Percentiles rank a stretch among this genome's conserved stretches.
Conservation (phyloP, 2,113 vertebrate species). For the Xiphophorus hellerii region DNA sequence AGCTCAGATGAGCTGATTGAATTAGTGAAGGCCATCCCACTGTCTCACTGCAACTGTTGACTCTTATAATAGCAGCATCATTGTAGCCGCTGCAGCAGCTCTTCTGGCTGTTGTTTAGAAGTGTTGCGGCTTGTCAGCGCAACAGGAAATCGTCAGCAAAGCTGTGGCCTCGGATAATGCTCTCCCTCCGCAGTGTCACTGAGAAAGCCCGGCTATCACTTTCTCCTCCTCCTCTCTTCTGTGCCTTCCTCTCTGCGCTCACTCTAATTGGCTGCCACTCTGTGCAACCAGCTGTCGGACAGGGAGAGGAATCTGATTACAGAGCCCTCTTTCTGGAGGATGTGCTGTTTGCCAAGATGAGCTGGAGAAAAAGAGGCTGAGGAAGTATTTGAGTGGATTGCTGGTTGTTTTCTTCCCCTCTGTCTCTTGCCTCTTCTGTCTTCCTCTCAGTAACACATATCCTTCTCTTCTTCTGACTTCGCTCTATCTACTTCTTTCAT, state of each 20-base stretch:
- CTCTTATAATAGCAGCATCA: constrained; percentile 40
- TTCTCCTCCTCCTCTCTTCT: constrained; percentile 12
- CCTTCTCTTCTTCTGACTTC: constrained; percentile 46
- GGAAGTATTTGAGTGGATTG: constrained; percentile 76
- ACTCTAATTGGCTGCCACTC: constrained; percentile 69
- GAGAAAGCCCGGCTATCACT: constrained; percentile 39
- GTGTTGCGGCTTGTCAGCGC: constrained; percentile 44
- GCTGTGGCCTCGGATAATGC: constrained; percentile 52
- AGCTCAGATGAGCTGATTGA: constrained; percentile 9
- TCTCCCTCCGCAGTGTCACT: constrained; percentile 32
- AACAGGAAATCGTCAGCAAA: constrained; percentile 62
- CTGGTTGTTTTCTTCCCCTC: constrained; percentile 42
- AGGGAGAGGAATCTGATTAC: constrained; percentile 61
- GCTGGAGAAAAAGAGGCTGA: constrained; percentile 50
- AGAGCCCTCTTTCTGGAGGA: constrained; percentile 61
- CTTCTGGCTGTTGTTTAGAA: constrained; percentile 44
- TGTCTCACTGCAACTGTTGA: constrained; percentile 39
- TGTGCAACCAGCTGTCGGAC: constrained; percentile 68
- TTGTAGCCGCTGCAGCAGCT: constrained; percentile 43
- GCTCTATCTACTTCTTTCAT: constrained; percentile 45
- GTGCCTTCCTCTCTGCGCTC: constrained; percentile 32
- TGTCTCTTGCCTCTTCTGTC: constrained; percentile 20
- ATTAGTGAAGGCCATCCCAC: constrained; percentile 38
- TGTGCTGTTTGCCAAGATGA: constrained; percentile 64
- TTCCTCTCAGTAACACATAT: constrained; percentile 31